Evolutionary conservation across 2,888 invertebrate species (phyloP).

Genomic region (Eupsilia transversa): DNA sequence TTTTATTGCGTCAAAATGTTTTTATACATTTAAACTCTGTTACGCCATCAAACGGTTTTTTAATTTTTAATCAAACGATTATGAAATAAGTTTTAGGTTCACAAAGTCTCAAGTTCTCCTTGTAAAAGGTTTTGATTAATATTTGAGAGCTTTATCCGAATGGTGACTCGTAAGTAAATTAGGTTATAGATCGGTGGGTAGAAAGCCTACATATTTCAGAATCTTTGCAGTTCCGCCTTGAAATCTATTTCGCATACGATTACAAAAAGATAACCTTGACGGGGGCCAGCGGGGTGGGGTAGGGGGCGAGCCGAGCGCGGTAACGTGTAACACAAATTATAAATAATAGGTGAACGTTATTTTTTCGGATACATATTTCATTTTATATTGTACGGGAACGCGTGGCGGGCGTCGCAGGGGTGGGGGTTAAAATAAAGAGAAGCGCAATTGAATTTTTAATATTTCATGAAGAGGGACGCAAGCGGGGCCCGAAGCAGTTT

Average conservation of each 20-base stretch:
- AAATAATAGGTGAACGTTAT: slow-evolving; percentile 89
- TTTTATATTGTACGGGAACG: slow-evolving; percentile 88
- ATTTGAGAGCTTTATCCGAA: slow-evolving; percentile 6
- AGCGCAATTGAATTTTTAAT: slow-evolving; percentile 91
- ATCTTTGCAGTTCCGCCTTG: slow-evolving; percentile 28
- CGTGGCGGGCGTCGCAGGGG: slow-evolving; percentile 81
- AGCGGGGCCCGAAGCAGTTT: slow-evolving; percentile 83
- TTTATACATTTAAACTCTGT: slow-evolving; percentile 66
- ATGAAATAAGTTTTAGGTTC: slow-evolving; percentile 51
- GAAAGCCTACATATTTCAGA: slow-evolving; percentile 7
- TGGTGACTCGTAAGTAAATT: background rate
- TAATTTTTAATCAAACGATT: slow-evolving; percentile 46
- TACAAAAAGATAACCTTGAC: slow-evolving; percentile 67
- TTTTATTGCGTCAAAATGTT: slow-evolving; percentile 72
- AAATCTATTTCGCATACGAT: slow-evolving; percentile 62
- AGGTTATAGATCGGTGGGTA: background rate
- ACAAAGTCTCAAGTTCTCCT: slow-evolving; percentile 29
- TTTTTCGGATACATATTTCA: slow-evolving; percentile 90
- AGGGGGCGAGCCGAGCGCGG: slow-evolving; percentile 62
- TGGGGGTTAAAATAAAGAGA: slow-evolving; percentile 90
- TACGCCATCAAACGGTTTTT: slow-evolving; percentile 41
- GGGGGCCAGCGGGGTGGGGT: slow-evolving; percentile 58
- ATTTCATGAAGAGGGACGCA: slow-evolving; percentile 90
- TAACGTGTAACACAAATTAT: slow-evolving; percentile 86
- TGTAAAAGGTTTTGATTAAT: slow-evolving; percentile 28